Evolutionary conservation across 2,888 invertebrate genomes (phyloP), one percentile per base, ranked within the genome.

Genomic region (Lasioglossum lativentre): DNA sequence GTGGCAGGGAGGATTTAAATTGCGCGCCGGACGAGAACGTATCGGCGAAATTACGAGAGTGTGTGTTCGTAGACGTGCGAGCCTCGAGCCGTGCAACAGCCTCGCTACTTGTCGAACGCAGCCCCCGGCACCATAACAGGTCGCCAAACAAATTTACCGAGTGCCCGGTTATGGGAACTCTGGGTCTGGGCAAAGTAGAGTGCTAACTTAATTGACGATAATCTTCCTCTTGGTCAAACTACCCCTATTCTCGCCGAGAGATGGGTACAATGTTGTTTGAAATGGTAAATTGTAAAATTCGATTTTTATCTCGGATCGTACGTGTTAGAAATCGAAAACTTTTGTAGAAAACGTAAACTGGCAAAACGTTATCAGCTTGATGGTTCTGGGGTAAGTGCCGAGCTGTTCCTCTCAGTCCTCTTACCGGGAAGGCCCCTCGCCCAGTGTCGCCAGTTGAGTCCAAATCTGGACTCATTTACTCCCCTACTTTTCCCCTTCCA

Each of bases 171-270:
- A 86, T 79, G 82, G 34, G 81, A 85, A 82, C 84, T 81, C 63
- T 0, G 81, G 72, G 86, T 84, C 83, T 77, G 27, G 66, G 72
- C 83, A 74, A 66, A 83, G 86, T 87, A 80, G 84, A 82, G 84
- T 80, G 74, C 71, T 80, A 88, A 90, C 83, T 88, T 90, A 85
- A 89, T 88, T 84, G 23, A 1, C 52, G 10, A 1, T 52, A 52
- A 52, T 52, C n/a, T 52, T 23, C 52, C 23, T n/a, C 23, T n/a
- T 10, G 52, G 52, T n/a, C 23, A 10, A 52, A 52, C n/a, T 3
- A 8, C 23, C 47, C 23, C 23, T 8, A n/a, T n/a, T n/a, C 23
- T 52, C 42, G 10, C 12, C 3, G 2, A 12, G 42, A 12, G 42
- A 10, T 0, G 8, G n/a, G 52, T 23, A 1, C 10, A 23, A 52